phyloP scores from a whole-genome alignment of 2,113 vertebrate genomes.

The Charina bottae region DNA sequence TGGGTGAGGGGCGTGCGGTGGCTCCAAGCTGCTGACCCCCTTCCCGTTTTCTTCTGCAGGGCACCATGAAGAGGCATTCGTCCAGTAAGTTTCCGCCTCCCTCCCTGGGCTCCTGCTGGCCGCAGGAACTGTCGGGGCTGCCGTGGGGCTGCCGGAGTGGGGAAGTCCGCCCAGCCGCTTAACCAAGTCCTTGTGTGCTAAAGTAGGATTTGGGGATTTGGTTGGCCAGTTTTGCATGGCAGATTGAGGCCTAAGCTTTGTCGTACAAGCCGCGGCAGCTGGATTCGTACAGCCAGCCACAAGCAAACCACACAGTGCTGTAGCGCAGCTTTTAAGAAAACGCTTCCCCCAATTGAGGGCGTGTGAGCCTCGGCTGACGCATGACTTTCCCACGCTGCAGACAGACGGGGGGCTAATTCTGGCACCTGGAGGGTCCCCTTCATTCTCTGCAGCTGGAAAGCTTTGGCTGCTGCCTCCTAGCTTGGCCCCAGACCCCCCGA shows the following conservation, averaged over 20 bases:
- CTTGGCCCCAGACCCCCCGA: background rate
- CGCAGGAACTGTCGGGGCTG: no score
- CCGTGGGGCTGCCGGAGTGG: background rate
- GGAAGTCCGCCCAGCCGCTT: background rate
- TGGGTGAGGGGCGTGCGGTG: background rate
- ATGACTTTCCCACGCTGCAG: no score
- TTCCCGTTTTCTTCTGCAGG: slow-evolving; percentile 65
- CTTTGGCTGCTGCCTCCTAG: background rate
- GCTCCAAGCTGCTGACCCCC: background rate
- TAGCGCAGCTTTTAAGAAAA: no score
- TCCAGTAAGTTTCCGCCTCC: slow-evolving; percentile 76
- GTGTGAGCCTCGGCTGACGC: rapidly evolving
- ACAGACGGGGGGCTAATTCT: no score
- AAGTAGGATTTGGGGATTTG: background rate
- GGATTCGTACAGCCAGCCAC: no score
- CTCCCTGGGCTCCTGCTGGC: no score
- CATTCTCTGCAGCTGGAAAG: no score
- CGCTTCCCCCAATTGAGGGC: background rate
- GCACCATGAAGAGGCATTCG: slow-evolving; percentile 80
- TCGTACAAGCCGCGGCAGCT: no score
- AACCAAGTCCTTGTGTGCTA: no score
- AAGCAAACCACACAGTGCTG: rapidly evolving
- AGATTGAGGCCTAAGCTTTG: no score
- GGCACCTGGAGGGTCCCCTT: no score
- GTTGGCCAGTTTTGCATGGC: no score